Conservation (phyloP, 1,140 invertebrate genomes). For the Dendroctonus valens region DNA sequence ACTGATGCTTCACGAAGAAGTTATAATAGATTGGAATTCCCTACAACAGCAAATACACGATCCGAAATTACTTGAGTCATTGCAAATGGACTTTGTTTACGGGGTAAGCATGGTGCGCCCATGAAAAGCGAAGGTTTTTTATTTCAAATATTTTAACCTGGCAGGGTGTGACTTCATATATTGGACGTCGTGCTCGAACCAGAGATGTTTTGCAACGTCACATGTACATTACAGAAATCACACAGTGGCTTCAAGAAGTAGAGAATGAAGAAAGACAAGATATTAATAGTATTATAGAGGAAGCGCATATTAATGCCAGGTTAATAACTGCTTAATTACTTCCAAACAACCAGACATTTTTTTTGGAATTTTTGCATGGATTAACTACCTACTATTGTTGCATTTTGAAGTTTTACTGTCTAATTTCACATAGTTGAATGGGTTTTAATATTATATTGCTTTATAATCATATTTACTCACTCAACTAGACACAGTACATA, state of each 20-base stretch:
- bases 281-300: slow-evolving; percentile 38
- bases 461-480: too few species aligned
- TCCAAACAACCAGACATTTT: background rate
- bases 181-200: slow-evolving; percentile 68
- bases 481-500: too few species aligned
- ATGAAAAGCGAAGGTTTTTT: background rate
- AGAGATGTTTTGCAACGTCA: slow-evolving; percentile 72
- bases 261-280: slow-evolving; percentile 54
- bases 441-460: too few species aligned
- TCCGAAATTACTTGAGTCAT: slow-evolving; percentile 61
- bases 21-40: slow-evolving; percentile 68
- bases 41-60: slow-evolving; percentile 63
- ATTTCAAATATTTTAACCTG: slow-evolving; percentile 15
- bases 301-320: slow-evolving; percentile 38
- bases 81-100: slow-evolving; percentile 59
- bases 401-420: too few species aligned
- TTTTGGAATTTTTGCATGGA: too few species aligned
- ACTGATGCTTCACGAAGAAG: slow-evolving; percentile 72
- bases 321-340: slow-evolving; percentile 33
- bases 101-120: slow-evolving; percentile 49
- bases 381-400: too few species aligned
- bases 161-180: slow-evolving; percentile 65
- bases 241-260: slow-evolving; percentile 70
- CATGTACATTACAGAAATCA: slow-evolving; percentile 75
- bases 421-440: too few species aligned